phyloP scores from a whole-genome alignment of 64 coral and sea anemone genomes.

The Porites australiensis region DNA sequence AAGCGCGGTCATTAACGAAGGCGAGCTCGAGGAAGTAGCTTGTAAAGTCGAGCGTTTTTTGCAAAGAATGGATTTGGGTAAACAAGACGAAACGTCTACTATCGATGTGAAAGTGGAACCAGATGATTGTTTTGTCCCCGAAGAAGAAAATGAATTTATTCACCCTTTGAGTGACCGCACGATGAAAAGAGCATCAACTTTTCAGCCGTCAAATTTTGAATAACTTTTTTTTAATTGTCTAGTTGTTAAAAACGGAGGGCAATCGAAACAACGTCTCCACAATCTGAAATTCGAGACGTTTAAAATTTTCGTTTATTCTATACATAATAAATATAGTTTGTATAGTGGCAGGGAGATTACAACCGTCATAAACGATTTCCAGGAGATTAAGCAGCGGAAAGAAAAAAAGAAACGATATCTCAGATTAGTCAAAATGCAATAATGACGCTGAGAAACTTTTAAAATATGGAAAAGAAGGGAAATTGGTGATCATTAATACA shows the following conservation, averaged over 20 bases:
- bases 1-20: constrained; percentile 61
- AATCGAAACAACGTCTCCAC: not conserved
- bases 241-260: not conserved
- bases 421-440: no score
- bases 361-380: not conserved
- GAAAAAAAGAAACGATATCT: not conserved
- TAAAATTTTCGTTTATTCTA: not conserved
- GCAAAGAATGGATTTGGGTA: constrained; percentile 74
- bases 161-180: not conserved
- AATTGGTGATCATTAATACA: no score
- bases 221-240: not conserved
- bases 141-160: not conserved
- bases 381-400: not conserved
- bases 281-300: not conserved
- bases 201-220: constrained; percentile 52
- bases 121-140: not conserved
- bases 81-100: constrained; percentile 27
- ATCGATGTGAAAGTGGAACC: constrained; percentile 10
- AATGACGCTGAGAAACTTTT: not conserved
- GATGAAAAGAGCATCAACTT: constrained; percentile 31
- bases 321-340: not conserved
- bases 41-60: constrained; percentile 89
- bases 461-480: not conserved
- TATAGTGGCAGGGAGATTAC: not conserved
- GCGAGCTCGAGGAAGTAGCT: constrained; percentile 65